Evolutionary conservation across 2,113 vertebrate species (phyloP), one percentile per base, ranked within the genome.

Genomic region (Platycercus adscitus): DNA sequence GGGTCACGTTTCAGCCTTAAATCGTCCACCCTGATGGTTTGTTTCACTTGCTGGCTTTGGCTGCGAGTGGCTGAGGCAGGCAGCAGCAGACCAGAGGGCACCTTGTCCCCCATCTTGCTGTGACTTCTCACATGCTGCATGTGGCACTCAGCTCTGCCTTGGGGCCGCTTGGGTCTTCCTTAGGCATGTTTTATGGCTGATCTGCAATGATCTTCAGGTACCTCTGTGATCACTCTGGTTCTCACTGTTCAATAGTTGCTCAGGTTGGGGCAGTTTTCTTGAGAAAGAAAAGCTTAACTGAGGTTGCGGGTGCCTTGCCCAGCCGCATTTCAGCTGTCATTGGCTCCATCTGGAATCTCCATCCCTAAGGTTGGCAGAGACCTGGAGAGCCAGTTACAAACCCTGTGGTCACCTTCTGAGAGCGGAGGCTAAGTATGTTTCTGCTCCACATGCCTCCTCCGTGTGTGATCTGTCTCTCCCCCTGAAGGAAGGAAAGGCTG

Each of bases 381-480:
- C 19, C 3, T 60, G 70, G 55, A 71, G 47, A 86, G 68, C 12
- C 49, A 46, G 28, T 53, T 52, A 35, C 35, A 37, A 83, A 29
- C 25, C 12, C 44, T 13, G 17, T n/a, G 6, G 55, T 76, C 81
- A 18, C 15, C 15, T 82, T 80, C 37, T 0, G 1, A 46, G 56
- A n/a, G 28, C 11, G 8, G 28, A 53, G 33, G 55, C 20, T 50
- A n/a, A 72, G 35, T 85, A 20, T 7, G 2, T 58, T 64, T 39
- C 35, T 56, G 29, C 37, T 65, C 68, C 58, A 10, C 5, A 0
- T 46, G 43, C 25, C 26, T 37, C 33, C 49, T 76, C 23, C 1
- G 0, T 15, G 35, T 2, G 1, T 31, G 13, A 28, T 43, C 23
- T n/a, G 2, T 44, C 46, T 66, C 35, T 76, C 24, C 11, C 13